phyloP scores from a whole-genome alignment of 53 echinoderm and acorn worm genomes.

The Echinarachnius parma region DNA sequence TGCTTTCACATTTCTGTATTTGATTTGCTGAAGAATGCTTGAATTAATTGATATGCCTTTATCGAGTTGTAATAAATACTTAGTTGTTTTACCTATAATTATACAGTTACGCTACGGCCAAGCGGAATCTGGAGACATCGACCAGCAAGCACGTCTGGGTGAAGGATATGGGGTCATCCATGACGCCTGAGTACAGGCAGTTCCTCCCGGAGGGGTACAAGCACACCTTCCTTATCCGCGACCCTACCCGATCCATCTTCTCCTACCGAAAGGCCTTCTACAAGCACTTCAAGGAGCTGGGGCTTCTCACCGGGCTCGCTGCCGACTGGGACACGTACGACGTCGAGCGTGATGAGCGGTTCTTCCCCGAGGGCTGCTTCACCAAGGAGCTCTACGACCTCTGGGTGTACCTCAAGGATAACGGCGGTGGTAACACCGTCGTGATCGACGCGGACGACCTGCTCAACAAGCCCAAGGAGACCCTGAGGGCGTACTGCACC shows the following conservation, averaged over 20 bases:
- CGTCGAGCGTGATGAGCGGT: not conserved
- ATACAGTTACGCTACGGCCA: conserved; percentile 17
- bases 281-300: not conserved
- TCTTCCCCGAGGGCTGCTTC: not conserved
- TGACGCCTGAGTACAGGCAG: not conserved
- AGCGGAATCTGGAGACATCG: conserved; percentile 5
- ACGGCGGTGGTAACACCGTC: conserved; percentile 4
- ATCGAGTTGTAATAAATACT: no score
- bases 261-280: conserved; percentile 6
- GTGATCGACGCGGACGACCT: conserved; percentile 29
- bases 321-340: not conserved
- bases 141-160: not conserved
- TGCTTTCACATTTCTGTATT: no score
- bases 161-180: conserved; percentile 1
- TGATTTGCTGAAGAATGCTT: no score
- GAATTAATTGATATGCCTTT: no score
- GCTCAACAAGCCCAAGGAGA: not conserved
- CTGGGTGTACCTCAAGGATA: conserved; percentile 20
- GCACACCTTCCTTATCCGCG: conserved; percentile 16
- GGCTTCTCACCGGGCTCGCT: not conserved
- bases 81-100: no score
- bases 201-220: conserved; percentile 17
- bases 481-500: conserved; percentile 7
- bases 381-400: conserved; percentile 3
- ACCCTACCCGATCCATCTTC: not conserved